Conservation (phyloP, 2,113 vertebrate genomes). For the Lathamus discolor region DNA sequence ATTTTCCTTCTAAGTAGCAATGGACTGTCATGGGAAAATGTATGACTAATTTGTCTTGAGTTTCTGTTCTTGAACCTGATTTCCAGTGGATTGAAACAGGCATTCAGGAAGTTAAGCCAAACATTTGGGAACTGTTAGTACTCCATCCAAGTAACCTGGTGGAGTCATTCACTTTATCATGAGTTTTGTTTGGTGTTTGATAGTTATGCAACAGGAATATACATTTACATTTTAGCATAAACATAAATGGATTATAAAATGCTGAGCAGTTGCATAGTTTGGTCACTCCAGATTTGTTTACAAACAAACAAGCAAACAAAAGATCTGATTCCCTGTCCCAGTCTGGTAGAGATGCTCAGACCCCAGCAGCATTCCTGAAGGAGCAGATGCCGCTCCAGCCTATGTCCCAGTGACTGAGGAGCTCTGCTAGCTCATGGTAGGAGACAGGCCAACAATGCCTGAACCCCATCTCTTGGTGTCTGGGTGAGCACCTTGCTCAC, state of each 20-base stretch:
- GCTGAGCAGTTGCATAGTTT: not conserved
- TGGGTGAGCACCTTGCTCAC: not conserved
- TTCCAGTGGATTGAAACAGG: not conserved
- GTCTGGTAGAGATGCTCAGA: not conserved
- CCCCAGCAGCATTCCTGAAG: not conserved
- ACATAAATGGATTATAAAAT: not conserved
- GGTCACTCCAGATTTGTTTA: not conserved
- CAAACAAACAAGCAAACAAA: not conserved
- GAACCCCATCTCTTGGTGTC: not conserved
- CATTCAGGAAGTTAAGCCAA: not conserved
- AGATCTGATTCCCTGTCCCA: not conserved
- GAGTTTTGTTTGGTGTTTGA: not conserved
- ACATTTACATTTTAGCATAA: not conserved
- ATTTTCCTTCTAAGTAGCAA: not conserved
- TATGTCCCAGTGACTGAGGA: not conserved
- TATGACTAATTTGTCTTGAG: not conserved
- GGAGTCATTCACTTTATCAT: not conserved
- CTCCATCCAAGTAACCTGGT: not conserved
- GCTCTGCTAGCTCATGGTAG: not conserved
- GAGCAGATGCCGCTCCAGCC: not conserved
- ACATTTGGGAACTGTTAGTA: not conserved
- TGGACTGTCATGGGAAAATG: not conserved
- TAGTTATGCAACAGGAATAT: not conserved
- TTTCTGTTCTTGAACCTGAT: not conserved
- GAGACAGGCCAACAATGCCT: rapidly evolving